Evolutionary conservation across 2,797 vertebrate genomes (phyloP), one percentile per base, ranked within the genome.

Genomic region (Hydrocynus forskahlii): DNA sequence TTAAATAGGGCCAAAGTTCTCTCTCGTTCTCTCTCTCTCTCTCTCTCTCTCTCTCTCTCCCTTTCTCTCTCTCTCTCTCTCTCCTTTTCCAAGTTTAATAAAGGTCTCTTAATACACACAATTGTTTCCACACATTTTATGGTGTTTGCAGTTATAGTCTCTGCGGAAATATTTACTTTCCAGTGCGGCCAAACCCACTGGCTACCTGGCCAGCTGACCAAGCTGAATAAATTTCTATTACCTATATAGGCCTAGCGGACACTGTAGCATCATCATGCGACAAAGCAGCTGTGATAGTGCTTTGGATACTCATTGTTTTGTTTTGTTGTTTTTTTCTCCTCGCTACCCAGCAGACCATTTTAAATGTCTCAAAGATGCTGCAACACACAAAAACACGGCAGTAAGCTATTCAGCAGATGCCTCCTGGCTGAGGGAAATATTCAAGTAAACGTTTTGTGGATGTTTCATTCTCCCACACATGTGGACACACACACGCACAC

Each of bases 121-220:
- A 90, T 88, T 91, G 85, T 92, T 92, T 90, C 88, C 89, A 89
- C 83, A 76, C 86, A 88, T 89, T 92, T 92, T 90, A 90, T 87
- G 87, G 88, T 81, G 84, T 81, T 83, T 90, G 86, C 79, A 25
- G n/a, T 89, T 88, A 88, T 71, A 82, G 84, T 86, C 84, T 88
- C 87, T 75, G 23, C 89, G 91, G 88, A 91, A 90, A 90, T 84
- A 88, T 80, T 76, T 73, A 67, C 82, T 83, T 85, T 85, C 82
- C 83, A 76, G 52, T 74, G 52, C 59, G 25, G 48, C 69, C 74
- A 81, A 81, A 50, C 75, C 76, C 71, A 75, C 50, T n/a, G 69
- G 68, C 71, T 72, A 75, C 75, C 75, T 75, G 68, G 70, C 78
- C 50, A 62, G 75, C 63, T 54, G 75, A 67, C 67, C 68, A 21